These are phyloP conservation scores for Heliconius nattereri DNA, from an alignment of 1,140 invertebrate species.

Conservation along the genomic window DNA sequence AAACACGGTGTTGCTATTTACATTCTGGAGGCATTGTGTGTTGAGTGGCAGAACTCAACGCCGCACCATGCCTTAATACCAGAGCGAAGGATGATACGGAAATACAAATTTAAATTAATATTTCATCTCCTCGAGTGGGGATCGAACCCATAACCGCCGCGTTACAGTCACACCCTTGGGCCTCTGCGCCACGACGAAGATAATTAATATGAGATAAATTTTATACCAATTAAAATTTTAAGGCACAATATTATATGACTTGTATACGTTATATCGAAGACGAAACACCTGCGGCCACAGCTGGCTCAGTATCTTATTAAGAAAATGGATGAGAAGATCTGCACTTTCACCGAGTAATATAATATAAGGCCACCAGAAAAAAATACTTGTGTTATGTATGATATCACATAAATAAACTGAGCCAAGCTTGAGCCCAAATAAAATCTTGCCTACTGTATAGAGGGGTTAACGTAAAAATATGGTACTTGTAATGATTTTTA, in stretches of 20 bases:
- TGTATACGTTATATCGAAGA: background rate
- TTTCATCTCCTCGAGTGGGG: no score
- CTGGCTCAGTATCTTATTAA: slow-evolving; percentile 4
- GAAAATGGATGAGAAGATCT: slow-evolving; percentile 10
- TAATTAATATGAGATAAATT: background rate
- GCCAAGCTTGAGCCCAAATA: no score
- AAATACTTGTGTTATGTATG: background rate
- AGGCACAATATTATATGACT: background rate
- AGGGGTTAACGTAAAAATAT: background rate
- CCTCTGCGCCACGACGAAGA: no score
- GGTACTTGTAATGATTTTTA: background rate
- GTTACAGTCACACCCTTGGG: no score
- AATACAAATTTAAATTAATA: no score
- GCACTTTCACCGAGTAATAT: background rate
- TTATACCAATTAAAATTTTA: background rate
- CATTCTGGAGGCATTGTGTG: no score
- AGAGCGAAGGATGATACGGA: no score
- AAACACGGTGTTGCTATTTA: no score
- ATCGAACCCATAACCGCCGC: no score
- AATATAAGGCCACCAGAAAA: background rate
- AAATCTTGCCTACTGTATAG: background rate
- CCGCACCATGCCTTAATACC: no score
- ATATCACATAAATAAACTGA: background rate
- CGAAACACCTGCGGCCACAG: background rate
- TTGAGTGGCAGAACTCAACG: no score